These are phyloP conservation scores for Galemys pyrenaicus DNA, from an alignment of 2,113 vertebrate genomes.

Conservation along the genomic window DNA sequence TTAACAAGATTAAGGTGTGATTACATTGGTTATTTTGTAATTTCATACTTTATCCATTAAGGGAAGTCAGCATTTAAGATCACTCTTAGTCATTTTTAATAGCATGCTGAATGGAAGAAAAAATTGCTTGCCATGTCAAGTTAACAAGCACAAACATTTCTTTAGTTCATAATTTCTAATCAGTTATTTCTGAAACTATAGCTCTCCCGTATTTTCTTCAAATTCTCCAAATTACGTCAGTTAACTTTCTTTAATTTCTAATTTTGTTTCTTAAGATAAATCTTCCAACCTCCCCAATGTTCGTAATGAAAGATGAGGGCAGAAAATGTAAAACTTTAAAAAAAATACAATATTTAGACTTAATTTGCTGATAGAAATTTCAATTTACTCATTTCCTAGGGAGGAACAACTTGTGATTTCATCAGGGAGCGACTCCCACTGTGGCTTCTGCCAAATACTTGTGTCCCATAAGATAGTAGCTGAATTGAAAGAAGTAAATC, in stretches of 20 bases:
- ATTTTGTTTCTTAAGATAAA: background rate
- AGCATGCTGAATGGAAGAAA: background rate
- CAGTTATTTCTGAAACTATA: slow-evolving; percentile 15
- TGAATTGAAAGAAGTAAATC: slow-evolving; percentile 48
- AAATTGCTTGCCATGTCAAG: background rate
- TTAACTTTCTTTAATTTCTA: background rate
- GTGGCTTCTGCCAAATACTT: background rate
- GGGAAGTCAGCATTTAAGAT: slow-evolving; percentile 58
- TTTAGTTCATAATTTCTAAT: slow-evolving; percentile 40
- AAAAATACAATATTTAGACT: background rate
- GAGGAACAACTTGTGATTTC: background rate
- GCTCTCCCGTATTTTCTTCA: background rate
- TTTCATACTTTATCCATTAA: slow-evolving; percentile 74
- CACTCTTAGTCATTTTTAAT: slow-evolving; percentile 39
- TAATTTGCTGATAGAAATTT: background rate
- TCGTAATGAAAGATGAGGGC: background rate
- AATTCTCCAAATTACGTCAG: background rate
- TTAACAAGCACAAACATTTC: slow-evolving; percentile 4
- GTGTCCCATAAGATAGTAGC: background rate
- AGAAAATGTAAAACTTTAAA: background rate
- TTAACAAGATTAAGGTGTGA: slow-evolving; percentile 79
- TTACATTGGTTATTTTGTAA: slow-evolving; percentile 72
- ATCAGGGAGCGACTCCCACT: background rate
- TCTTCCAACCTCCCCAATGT: background rate
- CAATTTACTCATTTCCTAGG: background rate